Base-by-base conservation (phyloP, 2,797 vertebrate genomes). In the Squalus acanthias region DNA sequence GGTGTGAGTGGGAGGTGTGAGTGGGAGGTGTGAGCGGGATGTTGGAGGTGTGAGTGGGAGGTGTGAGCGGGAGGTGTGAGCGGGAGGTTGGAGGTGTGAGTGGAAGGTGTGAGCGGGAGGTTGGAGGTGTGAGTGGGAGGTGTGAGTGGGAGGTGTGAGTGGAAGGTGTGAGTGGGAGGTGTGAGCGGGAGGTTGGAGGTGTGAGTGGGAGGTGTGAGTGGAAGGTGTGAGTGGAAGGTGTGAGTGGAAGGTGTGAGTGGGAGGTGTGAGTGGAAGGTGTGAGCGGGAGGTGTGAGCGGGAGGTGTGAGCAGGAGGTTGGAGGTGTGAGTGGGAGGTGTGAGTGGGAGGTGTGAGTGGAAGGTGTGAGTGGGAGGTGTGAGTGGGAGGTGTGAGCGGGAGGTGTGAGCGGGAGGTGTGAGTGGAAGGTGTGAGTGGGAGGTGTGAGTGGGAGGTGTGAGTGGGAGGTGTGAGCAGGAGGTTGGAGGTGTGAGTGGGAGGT, bases 1-100 rank as follows among this genome's bases (percentile, higher is more conserved):
- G 1, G 7, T 95, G 0, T 72, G 6, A 74, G 96, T 70, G 3
- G 2, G 39, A 0, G n/a, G 46, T 15, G 20, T 57, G 0, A 0
- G 60, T 10, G 39, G 39, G 39, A 39, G 57, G 69, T 67, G 46
- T n/a, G 50, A 69, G 1, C 7, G 60, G n/a, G 15, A 79, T 22
- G 39, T 50, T 2, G 24, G 70, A 20, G 24, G 17, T 1, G 60
- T 24, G 39, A 39, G 39, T 39, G 3, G 26, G 5, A 20, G 39
- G 3, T 17, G 1, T 50, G 39, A 39, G 39, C 39, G 39, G 39
- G 46, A 63, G 17, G 60, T 20, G 1, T 50, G 26, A 39, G 39
- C 39, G 5, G 24, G 26, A 33, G 46, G 10, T 0, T 33, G 8
- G 65, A 72, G 60, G 24, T 17, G 60, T 20, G 13, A 88, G 13